Conservation (phyloP, 2,113 vertebrate genomes). For the Pyrgilauda ruficollis region DNA sequence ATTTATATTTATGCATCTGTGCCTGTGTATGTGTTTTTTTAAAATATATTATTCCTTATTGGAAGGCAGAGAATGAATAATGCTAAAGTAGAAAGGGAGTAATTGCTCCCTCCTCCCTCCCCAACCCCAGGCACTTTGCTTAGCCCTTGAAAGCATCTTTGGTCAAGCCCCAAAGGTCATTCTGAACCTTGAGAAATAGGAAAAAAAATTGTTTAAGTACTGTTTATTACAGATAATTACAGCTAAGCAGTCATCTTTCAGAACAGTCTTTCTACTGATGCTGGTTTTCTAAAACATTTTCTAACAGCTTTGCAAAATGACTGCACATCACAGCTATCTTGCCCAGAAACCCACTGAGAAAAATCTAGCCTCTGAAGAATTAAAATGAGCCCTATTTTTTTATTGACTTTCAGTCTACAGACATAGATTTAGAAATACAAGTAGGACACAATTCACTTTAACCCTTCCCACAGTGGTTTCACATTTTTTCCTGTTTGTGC, state of each 20-base stretch:
- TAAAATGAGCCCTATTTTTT: not conserved
- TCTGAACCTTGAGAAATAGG: not conserved
- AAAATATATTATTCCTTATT: not conserved
- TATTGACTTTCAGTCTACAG: not conserved
- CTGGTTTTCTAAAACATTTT: not conserved
- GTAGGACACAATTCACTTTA: not conserved
- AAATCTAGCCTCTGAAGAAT: not conserved
- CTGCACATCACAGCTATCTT: not conserved
- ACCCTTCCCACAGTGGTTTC: rapidly evolving
- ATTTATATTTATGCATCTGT: not conserved
- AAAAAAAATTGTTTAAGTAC: not conserved
- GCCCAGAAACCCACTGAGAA: not conserved
- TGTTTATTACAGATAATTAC: not conserved
- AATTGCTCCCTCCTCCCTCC: not conserved
- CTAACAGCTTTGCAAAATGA: not conserved
- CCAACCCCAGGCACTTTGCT: not conserved
- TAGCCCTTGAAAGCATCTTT: not conserved
- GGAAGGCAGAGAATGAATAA: not conserved
- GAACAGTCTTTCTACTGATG: not conserved
- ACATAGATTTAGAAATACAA: not conserved
- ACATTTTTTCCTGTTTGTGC: not conserved
- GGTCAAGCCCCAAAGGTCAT: not conserved
- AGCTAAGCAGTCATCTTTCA: not conserved
- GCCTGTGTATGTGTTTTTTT: not conserved
- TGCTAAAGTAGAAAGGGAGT: not conserved